A percentile compares a stretch with the other conserved stretches of the same genome.
These are phyloP conservation scores for Porites lutea DNA, from an alignment of 64 coral and sea anemone species.

Conservation along the genomic window DNA sequence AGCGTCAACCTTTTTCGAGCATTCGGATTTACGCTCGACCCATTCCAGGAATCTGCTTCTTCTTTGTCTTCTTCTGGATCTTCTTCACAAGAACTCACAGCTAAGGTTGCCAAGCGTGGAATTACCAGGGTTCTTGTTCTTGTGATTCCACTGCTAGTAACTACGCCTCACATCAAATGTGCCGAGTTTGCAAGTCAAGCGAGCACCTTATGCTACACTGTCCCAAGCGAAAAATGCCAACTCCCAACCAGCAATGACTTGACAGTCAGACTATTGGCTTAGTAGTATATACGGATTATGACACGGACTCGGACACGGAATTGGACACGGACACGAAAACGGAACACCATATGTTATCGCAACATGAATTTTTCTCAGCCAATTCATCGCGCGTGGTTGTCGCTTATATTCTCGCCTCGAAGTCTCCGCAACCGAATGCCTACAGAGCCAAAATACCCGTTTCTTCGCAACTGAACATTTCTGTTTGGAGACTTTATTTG, in stretches of 20 bases:
- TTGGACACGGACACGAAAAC: slow-evolving; percentile 5
- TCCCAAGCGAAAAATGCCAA: slow-evolving; percentile 2
- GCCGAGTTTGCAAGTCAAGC: slow-evolving; percentile 23
- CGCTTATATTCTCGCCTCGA: background rate
- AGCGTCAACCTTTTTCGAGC: background rate
- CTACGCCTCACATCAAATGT: background rate
- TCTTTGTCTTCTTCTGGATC: no score
- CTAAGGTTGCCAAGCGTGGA: slow-evolving; percentile 24
- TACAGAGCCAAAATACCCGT: slow-evolving; percentile 24
- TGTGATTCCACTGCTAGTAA: background rate
- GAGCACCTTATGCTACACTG: background rate
- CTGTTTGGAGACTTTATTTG: slow-evolving; percentile 5
- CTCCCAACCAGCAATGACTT: background rate
- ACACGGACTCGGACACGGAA: no score
- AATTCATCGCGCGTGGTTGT: background rate
- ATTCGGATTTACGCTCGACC: background rate
- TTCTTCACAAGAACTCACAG: no score
- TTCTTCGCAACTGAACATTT: slow-evolving; percentile 14
- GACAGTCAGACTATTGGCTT: background rate
- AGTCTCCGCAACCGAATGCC: background rate
- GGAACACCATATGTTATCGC: background rate
- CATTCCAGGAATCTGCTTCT: no score
- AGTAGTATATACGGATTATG: background rate
- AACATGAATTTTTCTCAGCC: background rate
- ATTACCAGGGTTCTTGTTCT: slow-evolving; percentile 9